Conservation (phyloP, 2,797 vertebrate species). For the Karalla daura region DNA sequence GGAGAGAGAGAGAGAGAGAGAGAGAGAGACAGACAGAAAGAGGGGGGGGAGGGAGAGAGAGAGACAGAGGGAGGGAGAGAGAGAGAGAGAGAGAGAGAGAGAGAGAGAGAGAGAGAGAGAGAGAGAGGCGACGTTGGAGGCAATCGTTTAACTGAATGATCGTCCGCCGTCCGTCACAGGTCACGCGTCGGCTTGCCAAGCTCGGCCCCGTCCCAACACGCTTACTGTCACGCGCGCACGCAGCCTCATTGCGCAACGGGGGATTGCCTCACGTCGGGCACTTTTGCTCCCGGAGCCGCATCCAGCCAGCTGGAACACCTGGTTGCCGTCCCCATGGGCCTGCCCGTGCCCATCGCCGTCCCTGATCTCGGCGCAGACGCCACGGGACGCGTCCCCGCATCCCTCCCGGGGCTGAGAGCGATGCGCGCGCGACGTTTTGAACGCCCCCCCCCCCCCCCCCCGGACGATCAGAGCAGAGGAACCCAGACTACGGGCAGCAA, state of each 20-base stretch:
- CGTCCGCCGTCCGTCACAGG: background rate
- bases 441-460: too few species aligned
- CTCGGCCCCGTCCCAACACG: background rate
- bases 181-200: background rate
- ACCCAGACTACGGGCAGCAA: background rate
- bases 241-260: background rate
- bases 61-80: too few species aligned
- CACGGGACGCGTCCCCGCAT: background rate
- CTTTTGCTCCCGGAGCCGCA: background rate
- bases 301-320: background rate
- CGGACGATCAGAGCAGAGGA: too few species aligned
- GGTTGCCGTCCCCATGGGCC: background rate
- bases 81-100: too few species aligned
- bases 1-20: too few species aligned
- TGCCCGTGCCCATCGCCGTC: background rate
- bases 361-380: background rate
- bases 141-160: background rate
- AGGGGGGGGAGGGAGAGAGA: too few species aligned
- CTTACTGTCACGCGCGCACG: background rate
- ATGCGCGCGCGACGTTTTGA: too few species aligned
- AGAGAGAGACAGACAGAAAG: too few species aligned
- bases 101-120: too few species aligned
- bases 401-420: too few species aligned
- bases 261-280: background rate
- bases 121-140: background rate